phyloP scores from a whole-genome alignment of 2,888 invertebrate species.

The Eristalinus sepulchralis region DNA sequence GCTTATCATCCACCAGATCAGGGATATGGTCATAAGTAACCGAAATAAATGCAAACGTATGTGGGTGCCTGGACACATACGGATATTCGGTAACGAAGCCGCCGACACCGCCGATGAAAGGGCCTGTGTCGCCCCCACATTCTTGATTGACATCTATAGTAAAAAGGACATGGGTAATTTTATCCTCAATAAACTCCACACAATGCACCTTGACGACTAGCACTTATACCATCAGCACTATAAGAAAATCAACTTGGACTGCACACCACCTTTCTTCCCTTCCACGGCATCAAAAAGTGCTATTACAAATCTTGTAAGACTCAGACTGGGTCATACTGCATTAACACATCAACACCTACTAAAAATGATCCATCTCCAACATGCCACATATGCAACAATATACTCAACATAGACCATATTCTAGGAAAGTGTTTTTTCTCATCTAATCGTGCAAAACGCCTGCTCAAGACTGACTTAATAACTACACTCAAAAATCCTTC shows the following conservation, averaged over 20 bases:
- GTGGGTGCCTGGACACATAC: neutral
- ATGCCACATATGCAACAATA: neutral
- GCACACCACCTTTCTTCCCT: neutral
- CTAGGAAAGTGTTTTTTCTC: neutral
- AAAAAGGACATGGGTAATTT: neutral
- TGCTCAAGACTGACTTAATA: neutral
- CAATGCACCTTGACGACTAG: neutral
- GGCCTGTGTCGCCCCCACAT: neutral
- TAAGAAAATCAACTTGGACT: neutral
- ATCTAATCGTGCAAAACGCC: neutral
- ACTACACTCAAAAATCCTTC: neutral
- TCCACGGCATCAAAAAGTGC: neutral
- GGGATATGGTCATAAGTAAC: neutral
- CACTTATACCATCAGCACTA: neutral
- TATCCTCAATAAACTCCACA: neutral
- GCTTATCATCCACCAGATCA: too few relatives aligned
- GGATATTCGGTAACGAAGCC: neutral
- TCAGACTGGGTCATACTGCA: neutral
- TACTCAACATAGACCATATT: neutral
- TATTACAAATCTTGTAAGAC: neutral
- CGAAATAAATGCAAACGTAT: neutral
- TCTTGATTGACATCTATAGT: neutral
- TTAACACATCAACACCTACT: neutral
- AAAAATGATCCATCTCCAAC: neutral
- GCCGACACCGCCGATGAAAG: neutral